Evolutionary conservation across 2,888 invertebrate genomes (phyloP).

Genomic region (Lithophane semibrunnea): DNA sequence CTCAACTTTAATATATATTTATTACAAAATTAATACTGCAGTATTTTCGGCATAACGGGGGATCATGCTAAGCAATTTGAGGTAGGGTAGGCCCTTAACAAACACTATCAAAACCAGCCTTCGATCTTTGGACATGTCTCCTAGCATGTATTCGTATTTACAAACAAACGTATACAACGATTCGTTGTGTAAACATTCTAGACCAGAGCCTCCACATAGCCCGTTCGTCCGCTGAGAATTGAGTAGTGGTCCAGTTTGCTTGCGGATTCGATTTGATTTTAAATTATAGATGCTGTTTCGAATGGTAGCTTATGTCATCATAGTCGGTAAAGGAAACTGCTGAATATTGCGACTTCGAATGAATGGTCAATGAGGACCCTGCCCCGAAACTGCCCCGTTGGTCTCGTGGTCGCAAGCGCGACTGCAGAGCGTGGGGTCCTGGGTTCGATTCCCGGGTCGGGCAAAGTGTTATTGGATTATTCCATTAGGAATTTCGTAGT

Average conservation of each 20-base stretch:
- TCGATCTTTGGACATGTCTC: not conserved
- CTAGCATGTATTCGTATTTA: not conserved
- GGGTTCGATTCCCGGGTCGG: no score
- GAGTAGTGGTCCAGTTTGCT: conserved; percentile 23
- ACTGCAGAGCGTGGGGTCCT: no score
- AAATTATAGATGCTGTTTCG: conserved; percentile 40
- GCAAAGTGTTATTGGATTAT: no score
- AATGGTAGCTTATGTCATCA: not conserved
- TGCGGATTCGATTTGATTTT: conserved; percentile 50
- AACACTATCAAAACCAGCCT: not conserved
- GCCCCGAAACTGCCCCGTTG: no score
- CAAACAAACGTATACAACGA: conserved; percentile 6
- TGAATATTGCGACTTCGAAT: not conserved
- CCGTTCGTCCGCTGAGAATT: conserved; percentile 43
- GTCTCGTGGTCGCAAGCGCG: no score
- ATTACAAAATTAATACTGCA: no score
- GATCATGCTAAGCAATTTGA: no score
- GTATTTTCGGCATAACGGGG: no score
- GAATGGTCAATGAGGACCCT: not conserved
- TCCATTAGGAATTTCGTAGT: no score
- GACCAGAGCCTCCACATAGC: not conserved
- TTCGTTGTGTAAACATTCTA: conserved; percentile 3
- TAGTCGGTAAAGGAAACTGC: no score
- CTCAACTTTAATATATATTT: no score
- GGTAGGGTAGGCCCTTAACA: not conserved